These are phyloP conservation scores for Eupithecia subfuscata DNA, from an alignment of 2,888 invertebrate species.

Conservation along the genomic window DNA sequence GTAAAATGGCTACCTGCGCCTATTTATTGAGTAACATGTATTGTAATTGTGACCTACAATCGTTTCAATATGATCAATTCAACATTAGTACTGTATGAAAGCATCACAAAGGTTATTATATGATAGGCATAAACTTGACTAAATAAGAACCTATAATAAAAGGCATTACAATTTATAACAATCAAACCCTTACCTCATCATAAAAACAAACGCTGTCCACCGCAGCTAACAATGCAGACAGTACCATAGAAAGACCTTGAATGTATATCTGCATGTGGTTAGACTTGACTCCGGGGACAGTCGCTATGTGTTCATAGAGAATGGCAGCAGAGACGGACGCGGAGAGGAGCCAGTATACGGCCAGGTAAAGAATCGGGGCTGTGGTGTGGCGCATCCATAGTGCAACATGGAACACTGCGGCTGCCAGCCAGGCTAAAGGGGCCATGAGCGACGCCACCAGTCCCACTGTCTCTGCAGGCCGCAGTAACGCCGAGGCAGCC, in stretches of 20 bases:
- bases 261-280: constrained; percentile 65
- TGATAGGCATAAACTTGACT: not conserved
- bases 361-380: constrained; percentile 75
- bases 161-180: not conserved
- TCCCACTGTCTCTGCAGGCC: constrained; percentile 60
- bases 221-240: constrained; percentile 62
- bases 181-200: constrained; percentile 66
- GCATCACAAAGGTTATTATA: not conserved
- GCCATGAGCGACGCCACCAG: constrained; percentile 67
- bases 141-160: not conserved
- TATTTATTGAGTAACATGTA: not conserved
- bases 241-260: constrained; percentile 59
- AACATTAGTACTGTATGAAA: not conserved
- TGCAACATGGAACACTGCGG: constrained; percentile 70
- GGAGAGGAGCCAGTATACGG: constrained; percentile 75
- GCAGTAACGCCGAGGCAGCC: constrained; percentile 64
- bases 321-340: constrained; percentile 64
- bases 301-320: constrained; percentile 59
- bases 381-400: constrained; percentile 71
- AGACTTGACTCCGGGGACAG: constrained; percentile 43
- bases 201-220: constrained; percentile 77
- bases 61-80: not conserved
- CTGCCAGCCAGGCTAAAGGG: constrained; percentile 73
- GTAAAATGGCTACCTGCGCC: not conserved
- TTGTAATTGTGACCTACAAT: not conserved